Percentiles rank a stretch among this genome's conserved stretches.
These are phyloP conservation scores for Andrena bucephala DNA, from an alignment of 2,888 invertebrate genomes.

Conservation along the genomic window DNA sequence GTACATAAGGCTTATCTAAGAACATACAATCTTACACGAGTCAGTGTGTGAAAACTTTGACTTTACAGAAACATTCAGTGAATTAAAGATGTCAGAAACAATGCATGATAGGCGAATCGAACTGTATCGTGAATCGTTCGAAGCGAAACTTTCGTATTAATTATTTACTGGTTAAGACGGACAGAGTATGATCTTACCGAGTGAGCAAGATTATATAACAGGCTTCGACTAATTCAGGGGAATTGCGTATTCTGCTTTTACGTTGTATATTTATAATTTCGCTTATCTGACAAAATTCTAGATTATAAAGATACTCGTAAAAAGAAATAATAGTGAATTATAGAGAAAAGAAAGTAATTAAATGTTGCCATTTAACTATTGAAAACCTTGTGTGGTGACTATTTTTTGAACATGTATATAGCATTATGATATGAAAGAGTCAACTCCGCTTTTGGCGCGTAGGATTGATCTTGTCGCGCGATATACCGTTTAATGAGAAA, in stretches of 20 bases:
- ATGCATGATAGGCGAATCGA: slow-evolving; percentile 22
- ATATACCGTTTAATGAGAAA: not conserved
- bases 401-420: slow-evolving; percentile 14
- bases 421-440: slow-evolving; percentile 26
- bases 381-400: slow-evolving; percentile 17
- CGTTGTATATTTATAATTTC: not conserved
- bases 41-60: slow-evolving; percentile 21
- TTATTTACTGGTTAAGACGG: not conserved
- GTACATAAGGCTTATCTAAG: slow-evolving; percentile 32
- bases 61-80: slow-evolving; percentile 29
- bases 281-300: not conserved
- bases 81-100: slow-evolving; percentile 11
- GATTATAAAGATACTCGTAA: not conserved
- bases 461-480: not conserved
- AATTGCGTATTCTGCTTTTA: slow-evolving; percentile 2
- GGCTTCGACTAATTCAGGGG: not conserved
- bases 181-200: slow-evolving; percentile 2
- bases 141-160: slow-evolving; percentile 6
- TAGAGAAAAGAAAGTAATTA: not conserved
- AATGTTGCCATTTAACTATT: slow-evolving; percentile 12
- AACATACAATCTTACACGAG: slow-evolving; percentile 32
- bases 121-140: slow-evolving; percentile 22
- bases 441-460: slow-evolving; percentile 19
- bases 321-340: not conserved
- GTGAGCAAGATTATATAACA: slow-evolving; percentile 4